Percentiles rank a stretch among this genome's conserved stretches.
These are phyloP conservation scores for Thumatha senex DNA, from an alignment of 2,888 invertebrate genomes.

Conservation along the genomic window DNA sequence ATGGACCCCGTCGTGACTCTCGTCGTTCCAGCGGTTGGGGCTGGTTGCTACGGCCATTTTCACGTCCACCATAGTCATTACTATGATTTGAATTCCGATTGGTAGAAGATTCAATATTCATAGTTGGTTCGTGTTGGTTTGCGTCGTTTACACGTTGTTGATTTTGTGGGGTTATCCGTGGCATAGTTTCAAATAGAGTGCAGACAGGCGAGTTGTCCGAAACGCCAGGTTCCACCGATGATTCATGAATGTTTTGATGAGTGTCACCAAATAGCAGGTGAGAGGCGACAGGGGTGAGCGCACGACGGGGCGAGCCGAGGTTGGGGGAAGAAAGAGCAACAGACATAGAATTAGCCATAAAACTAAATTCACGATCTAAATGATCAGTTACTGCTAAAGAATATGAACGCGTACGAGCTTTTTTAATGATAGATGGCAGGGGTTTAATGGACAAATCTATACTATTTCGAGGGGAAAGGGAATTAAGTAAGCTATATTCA, in stretches of 20 bases:
- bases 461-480: constrained; percentile 54
- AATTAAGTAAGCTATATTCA: constrained; percentile 72
- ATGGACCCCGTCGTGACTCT: constrained; percentile 84
- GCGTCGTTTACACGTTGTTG: too few species aligned
- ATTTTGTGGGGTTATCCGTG: constrained; percentile 19
- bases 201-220: constrained; percentile 26
- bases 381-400: constrained; percentile 62
- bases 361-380: constrained; percentile 71
- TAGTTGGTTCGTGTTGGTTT: constrained; percentile 33
- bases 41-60: constrained; percentile 80
- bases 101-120: constrained; percentile 44
- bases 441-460: constrained; percentile 60
- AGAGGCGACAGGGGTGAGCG: constrained; percentile 71
- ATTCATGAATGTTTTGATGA: constrained; percentile 53
- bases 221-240: constrained; percentile 38
- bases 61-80: constrained; percentile 85
- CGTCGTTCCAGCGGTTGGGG: constrained; percentile 80
- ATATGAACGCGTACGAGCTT: constrained; percentile 62
- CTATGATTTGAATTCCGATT: constrained; percentile 70
- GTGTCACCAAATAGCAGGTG: constrained; percentile 61
- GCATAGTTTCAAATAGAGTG: constrained; percentile 29
- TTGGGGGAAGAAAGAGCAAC: constrained; percentile 83
- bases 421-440: constrained; percentile 64
- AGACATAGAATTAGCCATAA: constrained; percentile 84
- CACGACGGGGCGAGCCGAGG: constrained; percentile 75